phyloP scores from a whole-genome alignment of 2,888 invertebrate species.

The Candidula unifasciata region DNA sequence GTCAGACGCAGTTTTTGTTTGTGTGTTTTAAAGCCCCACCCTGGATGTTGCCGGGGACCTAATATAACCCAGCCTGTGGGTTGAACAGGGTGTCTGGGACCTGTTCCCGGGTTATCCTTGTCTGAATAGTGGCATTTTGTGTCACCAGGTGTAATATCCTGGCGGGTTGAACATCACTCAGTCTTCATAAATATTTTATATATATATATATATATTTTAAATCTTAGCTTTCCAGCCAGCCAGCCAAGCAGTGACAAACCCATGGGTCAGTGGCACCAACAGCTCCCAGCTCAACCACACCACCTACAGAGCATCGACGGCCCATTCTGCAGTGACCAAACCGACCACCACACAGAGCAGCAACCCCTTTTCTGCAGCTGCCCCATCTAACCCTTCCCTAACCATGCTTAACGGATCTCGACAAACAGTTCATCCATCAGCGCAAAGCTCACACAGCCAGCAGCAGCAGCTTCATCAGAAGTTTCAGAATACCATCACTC shows the following conservation, averaged over 20 bases:
- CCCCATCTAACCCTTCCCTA: conserved; percentile 82
- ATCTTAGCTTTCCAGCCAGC: conserved; percentile 34
- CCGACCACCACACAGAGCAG: conserved; percentile 57
- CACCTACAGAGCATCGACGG: conserved; percentile 43
- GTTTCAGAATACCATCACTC: conserved; percentile 52
- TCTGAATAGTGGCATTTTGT: no score
- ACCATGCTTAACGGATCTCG: conserved; percentile 34
- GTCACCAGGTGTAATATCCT: no score
- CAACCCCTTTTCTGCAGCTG: conserved; percentile 60
- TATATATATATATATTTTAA: no score
- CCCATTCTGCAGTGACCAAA: conserved; percentile 28
- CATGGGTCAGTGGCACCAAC: conserved; percentile 61
- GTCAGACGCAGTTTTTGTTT: no score
- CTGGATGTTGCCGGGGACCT: no score
- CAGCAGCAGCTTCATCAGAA: conserved; percentile 53
- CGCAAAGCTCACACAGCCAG: conserved; percentile 35
- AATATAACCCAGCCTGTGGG: no score
- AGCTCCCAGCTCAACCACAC: conserved; percentile 43
- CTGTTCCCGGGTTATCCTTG: no score
- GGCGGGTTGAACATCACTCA: no score
- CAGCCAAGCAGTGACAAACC: conserved; percentile 62
- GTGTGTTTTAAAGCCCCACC: no score
- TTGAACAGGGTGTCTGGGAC: no score
- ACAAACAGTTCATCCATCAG: conserved; percentile 18
- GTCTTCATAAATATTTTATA: no score